These are phyloP conservation scores for Notodonta ziczac DNA, from an alignment of 2,888 invertebrate species.

Conservation along the genomic window DNA sequence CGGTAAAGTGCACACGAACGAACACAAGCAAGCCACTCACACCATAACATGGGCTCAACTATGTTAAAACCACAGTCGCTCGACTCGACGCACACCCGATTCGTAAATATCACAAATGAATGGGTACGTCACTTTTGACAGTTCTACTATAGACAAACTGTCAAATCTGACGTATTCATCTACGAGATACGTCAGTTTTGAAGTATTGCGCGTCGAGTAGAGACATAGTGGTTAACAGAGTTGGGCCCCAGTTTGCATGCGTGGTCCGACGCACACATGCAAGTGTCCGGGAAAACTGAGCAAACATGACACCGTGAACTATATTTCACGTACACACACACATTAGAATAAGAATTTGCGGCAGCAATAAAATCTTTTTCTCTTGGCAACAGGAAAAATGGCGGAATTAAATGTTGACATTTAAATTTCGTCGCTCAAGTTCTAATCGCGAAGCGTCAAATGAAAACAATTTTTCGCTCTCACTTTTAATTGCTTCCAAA, in stretches of 20 bases:
- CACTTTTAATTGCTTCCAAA: slow-evolving; percentile 33
- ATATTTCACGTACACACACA: slow-evolving; percentile 42
- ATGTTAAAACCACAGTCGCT: too few species aligned
- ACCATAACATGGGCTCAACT: slow-evolving; percentile 8
- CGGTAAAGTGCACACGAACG: slow-evolving; percentile 38
- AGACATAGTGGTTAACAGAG: too few species aligned
- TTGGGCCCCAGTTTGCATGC: slow-evolving; percentile 14
- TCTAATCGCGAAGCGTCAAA: slow-evolving; percentile 27
- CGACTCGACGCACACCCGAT: too few species aligned
- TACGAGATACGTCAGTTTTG: too few species aligned
- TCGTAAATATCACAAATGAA: too few species aligned
- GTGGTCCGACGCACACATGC: slow-evolving; percentile 36
- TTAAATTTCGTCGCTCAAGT: slow-evolving; percentile 29
- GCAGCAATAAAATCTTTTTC: slow-evolving; percentile 40
- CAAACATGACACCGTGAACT: slow-evolving; percentile 51
- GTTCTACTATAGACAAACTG: too few species aligned
- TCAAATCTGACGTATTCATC: too few species aligned
- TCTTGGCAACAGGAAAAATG: slow-evolving; percentile 39
- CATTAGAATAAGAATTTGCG: slow-evolving; percentile 29
- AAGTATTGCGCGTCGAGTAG: too few species aligned
- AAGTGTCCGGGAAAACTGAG: slow-evolving; percentile 42
- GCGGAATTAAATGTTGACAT: slow-evolving; percentile 29
- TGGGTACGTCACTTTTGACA: too few species aligned
- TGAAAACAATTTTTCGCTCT: slow-evolving; percentile 25
- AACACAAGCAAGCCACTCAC: slow-evolving; percentile 28